A percentile compares a stretch with the other conserved stretches of the same genome.
Conservation (phyloP, 2,888 invertebrate species). For the Sinodicranocentrus sp. region DNA sequence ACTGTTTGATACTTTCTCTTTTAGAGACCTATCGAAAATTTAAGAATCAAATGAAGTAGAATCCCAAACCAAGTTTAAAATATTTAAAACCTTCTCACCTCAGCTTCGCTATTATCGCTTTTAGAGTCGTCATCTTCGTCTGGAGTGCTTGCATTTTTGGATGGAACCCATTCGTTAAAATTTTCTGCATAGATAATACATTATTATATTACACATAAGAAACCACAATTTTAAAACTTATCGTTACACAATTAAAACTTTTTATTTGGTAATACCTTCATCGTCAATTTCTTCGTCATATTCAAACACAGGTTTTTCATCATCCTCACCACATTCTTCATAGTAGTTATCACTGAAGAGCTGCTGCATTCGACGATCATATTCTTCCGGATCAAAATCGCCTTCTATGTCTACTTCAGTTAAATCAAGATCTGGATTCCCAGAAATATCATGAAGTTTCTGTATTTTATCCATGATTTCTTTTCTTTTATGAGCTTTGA, state of each 20-base stretch:
- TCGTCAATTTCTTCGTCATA: slow-evolving; percentile 84
- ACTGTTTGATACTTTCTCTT: neutral
- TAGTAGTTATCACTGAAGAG: slow-evolving; percentile 94
- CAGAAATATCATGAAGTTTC: slow-evolving; percentile 92
- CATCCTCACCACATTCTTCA: slow-evolving; percentile 84
- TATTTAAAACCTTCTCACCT: too few species aligned
- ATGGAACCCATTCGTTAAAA: slow-evolving; percentile 83
- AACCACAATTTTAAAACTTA: too few species aligned
- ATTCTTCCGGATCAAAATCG: slow-evolving; percentile 93
- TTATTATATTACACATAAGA: neutral
- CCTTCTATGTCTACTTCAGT: slow-evolving; percentile 90
- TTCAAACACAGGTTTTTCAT: slow-evolving; percentile 91
- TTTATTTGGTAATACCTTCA: slow-evolving; percentile 45
- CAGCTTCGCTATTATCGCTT: neutral
- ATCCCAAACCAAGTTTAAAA: too few species aligned
- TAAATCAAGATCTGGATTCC: slow-evolving; percentile 84
- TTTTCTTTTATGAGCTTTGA: slow-evolving; percentile 91
- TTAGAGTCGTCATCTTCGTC: slow-evolving; percentile 28
- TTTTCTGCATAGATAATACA: slow-evolving; percentile 80
- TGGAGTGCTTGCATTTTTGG: slow-evolving; percentile 76
- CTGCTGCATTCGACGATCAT: slow-evolving; percentile 91
- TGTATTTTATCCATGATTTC: slow-evolving; percentile 94
- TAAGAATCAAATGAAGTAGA: too few species aligned
- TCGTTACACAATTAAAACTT: neutral
- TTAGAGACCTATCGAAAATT: neutral